Evolutionary conservation across 2,113 vertebrate species (phyloP).

Genomic region (Rhynchomys soricoides): DNA sequence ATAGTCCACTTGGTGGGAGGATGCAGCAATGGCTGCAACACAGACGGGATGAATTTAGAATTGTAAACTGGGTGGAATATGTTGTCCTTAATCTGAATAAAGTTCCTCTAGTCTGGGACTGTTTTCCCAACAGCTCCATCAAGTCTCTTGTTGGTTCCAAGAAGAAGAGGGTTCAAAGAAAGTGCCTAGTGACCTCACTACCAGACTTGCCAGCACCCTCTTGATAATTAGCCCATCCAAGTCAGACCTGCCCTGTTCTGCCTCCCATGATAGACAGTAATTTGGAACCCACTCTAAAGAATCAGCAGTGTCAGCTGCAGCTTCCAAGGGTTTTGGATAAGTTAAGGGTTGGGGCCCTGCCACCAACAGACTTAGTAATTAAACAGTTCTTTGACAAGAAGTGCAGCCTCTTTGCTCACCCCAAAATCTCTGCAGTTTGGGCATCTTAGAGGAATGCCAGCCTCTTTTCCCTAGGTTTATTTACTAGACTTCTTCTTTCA

Average conservation of each 20-base stretch:
- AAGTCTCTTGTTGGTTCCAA: conserved; percentile 62
- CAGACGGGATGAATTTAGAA: conserved; percentile 85
- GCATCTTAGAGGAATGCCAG: neutral
- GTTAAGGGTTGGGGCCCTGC: conserved; percentile 17
- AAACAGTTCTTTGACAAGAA: neutral
- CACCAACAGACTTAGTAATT: conserved; percentile 35
- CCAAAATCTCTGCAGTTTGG: neutral
- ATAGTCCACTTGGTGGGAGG: conserved; percentile 86
- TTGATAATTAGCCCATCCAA: neutral
- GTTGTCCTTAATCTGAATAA: conserved; percentile 82
- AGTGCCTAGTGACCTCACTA: neutral
- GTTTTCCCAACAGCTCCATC: conserved; percentile 72
- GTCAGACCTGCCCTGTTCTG: neutral
- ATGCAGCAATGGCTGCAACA: conserved; percentile 77
- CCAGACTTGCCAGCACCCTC: conserved; percentile 30
- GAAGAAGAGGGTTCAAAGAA: conserved; percentile 44
- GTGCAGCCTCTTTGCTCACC: neutral
- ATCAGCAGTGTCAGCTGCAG: neutral
- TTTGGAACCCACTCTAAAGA: neutral
- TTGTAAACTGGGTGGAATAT: conserved; percentile 79
- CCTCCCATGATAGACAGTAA: neutral
- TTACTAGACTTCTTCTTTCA: neutral
- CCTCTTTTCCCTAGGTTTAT: neutral
- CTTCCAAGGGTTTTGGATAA: neutral
- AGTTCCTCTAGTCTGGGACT: conserved; percentile 77